phyloP scores from a whole-genome alignment of 2,113 vertebrate genomes.

The Eurypyga helias region DNA sequence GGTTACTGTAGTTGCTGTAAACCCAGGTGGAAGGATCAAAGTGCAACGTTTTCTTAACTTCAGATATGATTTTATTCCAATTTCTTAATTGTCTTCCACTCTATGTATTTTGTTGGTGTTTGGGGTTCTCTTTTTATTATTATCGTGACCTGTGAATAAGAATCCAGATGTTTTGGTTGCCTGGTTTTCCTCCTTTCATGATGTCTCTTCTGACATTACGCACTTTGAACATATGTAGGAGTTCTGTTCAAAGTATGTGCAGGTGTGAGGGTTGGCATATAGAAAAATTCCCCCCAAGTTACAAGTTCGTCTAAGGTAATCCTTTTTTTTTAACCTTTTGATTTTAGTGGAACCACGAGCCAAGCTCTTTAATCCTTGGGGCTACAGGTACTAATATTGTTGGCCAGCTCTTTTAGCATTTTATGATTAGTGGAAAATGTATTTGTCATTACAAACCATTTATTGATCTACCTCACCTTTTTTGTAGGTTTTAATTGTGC shows the following conservation, averaged over 20 bases:
- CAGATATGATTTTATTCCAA: neutral
- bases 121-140: neutral
- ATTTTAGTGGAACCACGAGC: neutral
- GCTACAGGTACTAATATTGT: neutral
- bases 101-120: neutral
- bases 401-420: neutral
- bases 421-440: neutral
- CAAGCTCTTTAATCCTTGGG: neutral
- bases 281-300: neutral
- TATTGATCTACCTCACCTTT: neutral
- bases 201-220: neutral
- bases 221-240: neutral
- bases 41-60: neutral
- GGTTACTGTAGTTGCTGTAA: neutral
- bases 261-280: neutral
- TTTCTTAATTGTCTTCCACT: neutral
- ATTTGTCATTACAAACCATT: neutral
- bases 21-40: neutral
- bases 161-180: neutral
- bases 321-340: neutral
- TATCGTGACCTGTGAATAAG: neutral
- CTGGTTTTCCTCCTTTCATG: neutral
- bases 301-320: conserved; percentile 4
- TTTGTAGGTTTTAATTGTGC: conserved; percentile 8
- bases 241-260: conserved; percentile 4